Evolutionary conservation across 2,797 vertebrate genomes (phyloP), one percentile per base, ranked within the genome.

Genomic region (Odontamblyopus lacepedii): DNA sequence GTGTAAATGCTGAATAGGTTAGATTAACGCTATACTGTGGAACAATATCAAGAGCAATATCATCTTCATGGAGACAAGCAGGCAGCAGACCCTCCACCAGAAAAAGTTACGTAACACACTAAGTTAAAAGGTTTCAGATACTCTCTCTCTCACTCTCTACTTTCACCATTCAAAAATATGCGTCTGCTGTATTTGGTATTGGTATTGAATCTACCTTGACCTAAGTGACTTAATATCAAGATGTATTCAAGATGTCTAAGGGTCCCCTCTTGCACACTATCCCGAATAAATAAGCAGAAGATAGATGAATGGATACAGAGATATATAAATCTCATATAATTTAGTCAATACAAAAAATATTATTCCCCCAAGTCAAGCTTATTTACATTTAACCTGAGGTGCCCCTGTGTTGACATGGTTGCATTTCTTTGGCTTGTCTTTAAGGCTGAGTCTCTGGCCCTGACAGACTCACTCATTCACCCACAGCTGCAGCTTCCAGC

Each of bases 401-500:
- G 62, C 62, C 62, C 38, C 60, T 59, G 27, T 29, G 32, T 61
- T 7, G 13, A 16, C 59, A 83, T 50, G 71, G 83, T 78, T 74
- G 69, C 67, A 76, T 82, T 79, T 78, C 67, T 75, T 44, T 68
- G 63, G 73, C 77, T 32, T 78, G 71, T 78, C 67, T 81, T 85
- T 81, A 73, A 85, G 79, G 73, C 82, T 72, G 71, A 53, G 78
- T 81, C 48, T 77, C 70, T 80, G 69, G 72, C 76, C 53, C 74
- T 73, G 41, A 80, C 73, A 74, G 71, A 68, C 81, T 76, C 74
- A 78, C 87, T 79, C 82, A 87, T 87, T 87, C 88, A 88, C 72
- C 84, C 90, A 85, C 91, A 92, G 90, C 91, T 93, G 89, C 90
- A 92, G 85, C 88, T 88, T 86, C 89, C 59, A 35, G 88, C 83